phyloP scores from a whole-genome alignment of 2,797 vertebrate species.

The Hydrocynus forskahlii region DNA sequence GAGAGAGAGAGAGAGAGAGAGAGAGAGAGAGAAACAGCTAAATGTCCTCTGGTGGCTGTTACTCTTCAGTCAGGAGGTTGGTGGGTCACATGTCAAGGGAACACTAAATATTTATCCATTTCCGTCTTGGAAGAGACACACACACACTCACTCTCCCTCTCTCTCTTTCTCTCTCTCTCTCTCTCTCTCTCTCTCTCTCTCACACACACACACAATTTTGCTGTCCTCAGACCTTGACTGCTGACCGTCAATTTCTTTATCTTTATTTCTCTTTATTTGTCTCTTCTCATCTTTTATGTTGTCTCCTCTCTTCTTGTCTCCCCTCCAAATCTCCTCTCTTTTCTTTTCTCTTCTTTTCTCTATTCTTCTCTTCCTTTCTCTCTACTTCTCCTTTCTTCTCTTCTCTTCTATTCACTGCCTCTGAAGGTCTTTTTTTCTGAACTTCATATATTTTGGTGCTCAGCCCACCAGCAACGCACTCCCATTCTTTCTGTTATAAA shows the following conservation, averaged over 20 bases:
- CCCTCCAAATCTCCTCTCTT: too few species aligned
- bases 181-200: not conserved
- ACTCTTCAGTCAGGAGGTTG: constrained; percentile 7
- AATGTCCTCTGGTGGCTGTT: constrained; percentile 7
- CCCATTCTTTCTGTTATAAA: not conserved
- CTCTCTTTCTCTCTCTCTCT: too few species aligned
- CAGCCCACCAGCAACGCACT: not conserved
- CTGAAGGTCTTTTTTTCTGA: too few species aligned
- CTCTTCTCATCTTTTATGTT: too few species aligned
- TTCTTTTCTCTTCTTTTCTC: too few species aligned
- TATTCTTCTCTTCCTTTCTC: too few species aligned
- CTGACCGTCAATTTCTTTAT: too few species aligned
- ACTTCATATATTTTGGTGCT: not conserved
- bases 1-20: not conserved
- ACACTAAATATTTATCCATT: constrained; percentile 2
- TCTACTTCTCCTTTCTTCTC: too few species aligned
- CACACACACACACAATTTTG: constrained; percentile 9
- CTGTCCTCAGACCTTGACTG: too few species aligned
- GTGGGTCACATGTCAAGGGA: not conserved
- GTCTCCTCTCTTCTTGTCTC: too few species aligned
- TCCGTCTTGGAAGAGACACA: not conserved
- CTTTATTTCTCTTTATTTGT: too few species aligned
- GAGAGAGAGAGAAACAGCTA: not conserved
- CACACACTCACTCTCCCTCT: not conserved
- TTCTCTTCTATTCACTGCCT: too few species aligned